Evolutionary conservation across 2,113 vertebrate genomes (phyloP).

Genomic region (Myocastor coypus): DNA sequence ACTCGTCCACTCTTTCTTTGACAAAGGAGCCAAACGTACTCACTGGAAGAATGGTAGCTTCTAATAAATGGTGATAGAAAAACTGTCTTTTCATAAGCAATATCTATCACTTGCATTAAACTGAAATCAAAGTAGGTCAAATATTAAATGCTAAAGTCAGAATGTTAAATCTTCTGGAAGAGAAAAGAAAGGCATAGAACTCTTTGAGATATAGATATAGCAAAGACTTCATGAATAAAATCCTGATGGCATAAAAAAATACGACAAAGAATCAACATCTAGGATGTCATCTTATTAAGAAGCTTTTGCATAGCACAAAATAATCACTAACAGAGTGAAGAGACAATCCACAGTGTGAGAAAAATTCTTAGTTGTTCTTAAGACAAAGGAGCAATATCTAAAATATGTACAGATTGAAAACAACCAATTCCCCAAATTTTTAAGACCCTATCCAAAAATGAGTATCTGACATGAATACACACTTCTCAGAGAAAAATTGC

Average conservation of each 20-base stretch:
- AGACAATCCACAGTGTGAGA: not conserved
- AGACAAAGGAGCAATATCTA: not conserved
- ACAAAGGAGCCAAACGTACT: not conserved
- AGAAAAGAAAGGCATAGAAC: not conserved
- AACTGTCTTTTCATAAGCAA: not conserved
- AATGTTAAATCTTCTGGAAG: not conserved
- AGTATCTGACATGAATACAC: no score
- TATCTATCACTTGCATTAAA: not conserved
- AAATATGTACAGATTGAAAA: no score
- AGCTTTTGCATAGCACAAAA: not conserved
- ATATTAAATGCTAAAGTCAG: not conserved
- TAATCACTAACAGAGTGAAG: not conserved
- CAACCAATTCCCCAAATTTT: no score
- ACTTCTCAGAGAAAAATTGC: no score
- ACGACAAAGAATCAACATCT: not conserved
- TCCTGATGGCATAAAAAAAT: not conserved
- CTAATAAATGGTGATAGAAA: not conserved
- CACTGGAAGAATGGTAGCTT: not conserved
- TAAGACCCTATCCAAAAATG: no score
- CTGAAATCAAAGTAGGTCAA: not conserved
- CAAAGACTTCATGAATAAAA: not conserved
- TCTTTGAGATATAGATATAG: not conserved
- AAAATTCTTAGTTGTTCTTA: not conserved
- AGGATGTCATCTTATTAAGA: not conserved
- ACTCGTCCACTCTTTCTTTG: not conserved